Conservation (phyloP, 1,140 invertebrate genomes). For the Belonocnema kinseyi region DNA sequence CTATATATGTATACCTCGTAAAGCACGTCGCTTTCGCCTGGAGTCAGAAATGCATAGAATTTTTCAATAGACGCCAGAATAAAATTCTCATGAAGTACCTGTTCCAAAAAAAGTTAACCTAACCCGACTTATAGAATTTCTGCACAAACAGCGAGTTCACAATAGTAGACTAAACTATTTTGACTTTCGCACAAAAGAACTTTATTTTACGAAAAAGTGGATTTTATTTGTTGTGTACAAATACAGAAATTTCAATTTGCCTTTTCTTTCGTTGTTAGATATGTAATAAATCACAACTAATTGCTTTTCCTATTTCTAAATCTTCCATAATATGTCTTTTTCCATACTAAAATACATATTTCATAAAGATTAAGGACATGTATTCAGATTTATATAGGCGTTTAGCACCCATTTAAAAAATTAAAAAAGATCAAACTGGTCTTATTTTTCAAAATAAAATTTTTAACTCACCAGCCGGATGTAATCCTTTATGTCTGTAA, state of each 20-base stretch:
- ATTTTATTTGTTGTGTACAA: background rate
- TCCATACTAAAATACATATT: too few relatives aligned
- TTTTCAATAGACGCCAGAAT: conserved; percentile 51
- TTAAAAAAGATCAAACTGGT: too few relatives aligned
- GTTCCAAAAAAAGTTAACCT: conserved; percentile 16
- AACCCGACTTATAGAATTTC: conserved; percentile 7
- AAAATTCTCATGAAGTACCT: conserved; percentile 44
- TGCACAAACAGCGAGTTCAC: background rate
- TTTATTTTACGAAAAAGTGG: conserved; percentile 12
- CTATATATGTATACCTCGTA: background rate
- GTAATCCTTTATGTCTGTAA: too few relatives aligned
- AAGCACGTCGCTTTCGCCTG: conserved; percentile 21
- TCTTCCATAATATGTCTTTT: too few relatives aligned
- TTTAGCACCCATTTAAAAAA: too few relatives aligned
- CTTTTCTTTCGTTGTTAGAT: background rate
- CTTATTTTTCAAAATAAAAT: too few relatives aligned
- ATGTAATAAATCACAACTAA: too few relatives aligned
- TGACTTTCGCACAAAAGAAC: background rate
- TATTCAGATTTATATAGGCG: too few relatives aligned
- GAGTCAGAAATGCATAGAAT: conserved; percentile 59
- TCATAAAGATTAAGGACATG: too few relatives aligned
- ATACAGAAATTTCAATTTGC: background rate
- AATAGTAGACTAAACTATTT: conserved; percentile 16
- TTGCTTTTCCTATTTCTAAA: too few relatives aligned
- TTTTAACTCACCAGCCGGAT: too few relatives aligned